Evolutionary conservation across 2,113 vertebrate genomes (phyloP), one percentile per base, ranked within the genome.

Genomic region (Eupsittula cactorum): DNA sequence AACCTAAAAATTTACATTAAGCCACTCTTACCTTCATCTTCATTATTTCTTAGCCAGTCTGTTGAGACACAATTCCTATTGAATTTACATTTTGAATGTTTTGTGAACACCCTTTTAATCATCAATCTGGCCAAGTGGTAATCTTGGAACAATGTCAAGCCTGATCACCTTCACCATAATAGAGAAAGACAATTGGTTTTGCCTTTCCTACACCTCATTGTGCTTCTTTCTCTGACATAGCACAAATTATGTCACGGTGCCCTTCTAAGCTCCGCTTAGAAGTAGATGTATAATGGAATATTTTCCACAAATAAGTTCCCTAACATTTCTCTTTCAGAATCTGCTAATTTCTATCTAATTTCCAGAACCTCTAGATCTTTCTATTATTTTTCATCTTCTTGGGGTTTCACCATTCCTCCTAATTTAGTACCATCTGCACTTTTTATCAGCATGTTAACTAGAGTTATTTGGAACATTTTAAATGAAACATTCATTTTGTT

Each of bases 371-470:
- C 41, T 68, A 87, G 29, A 21, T 78, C 20, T 68, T 86, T 67
- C 9, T 86, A 60, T 92, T 91, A 83, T 70, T 90, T 93, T 95
- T 79, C 63, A 50, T 91, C 44, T 78, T 60, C 35, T 78, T 84
- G 62, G 42, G 77, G 92, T 93, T 87, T 94, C 76, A 91, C 31
- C 29, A 74, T 88, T 94, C 39, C 55, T 95, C 44, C 55, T 77
- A 70, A 90, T 95, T 95, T 86, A 82, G 77, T 88, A 95, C 95
- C 93, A 94, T 95, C 92, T 96, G 93, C 95, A 94, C 83, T 94
- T 93, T 93, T 90, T 62, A 94, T 93, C 81, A 91, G 92, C 88
- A 65, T 84, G 62, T 57, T 95, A 91, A 80, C 94, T 87, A 52
- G 77, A 91, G 24, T 79, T 89, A 31, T 86, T 96, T 87, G 74